phyloP scores from a whole-genome alignment of 1,140 invertebrate genomes.

The Drosophila murphyi region DNA sequence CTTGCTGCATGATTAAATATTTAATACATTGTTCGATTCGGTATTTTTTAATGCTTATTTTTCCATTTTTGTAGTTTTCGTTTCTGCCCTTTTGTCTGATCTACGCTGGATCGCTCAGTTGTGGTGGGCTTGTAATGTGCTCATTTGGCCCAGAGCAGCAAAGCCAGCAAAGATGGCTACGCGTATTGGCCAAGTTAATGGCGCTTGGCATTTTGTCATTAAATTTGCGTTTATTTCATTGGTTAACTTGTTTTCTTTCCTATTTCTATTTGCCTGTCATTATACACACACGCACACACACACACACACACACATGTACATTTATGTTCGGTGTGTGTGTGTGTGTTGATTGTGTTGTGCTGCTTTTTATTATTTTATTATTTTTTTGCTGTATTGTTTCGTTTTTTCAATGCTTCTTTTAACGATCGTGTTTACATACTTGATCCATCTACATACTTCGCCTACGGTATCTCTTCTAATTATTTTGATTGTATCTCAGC shows the following conservation, averaged over 20 bases:
- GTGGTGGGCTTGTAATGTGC: constrained; percentile 26
- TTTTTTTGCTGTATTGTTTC: constrained; percentile 66
- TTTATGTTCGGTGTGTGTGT: constrained; percentile 1
- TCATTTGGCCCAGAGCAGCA: not conserved
- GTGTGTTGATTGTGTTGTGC: constrained; percentile 4
- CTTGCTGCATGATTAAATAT: constrained; percentile 55
- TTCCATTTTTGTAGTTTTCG: constrained; percentile 73
- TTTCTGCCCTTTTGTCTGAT: constrained; percentile 46
- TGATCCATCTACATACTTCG: constrained; percentile 53
- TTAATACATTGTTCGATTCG: constrained; percentile 43
- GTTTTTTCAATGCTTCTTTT: constrained; percentile 71
- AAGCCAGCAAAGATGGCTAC: constrained; percentile 53
- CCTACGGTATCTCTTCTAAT: constrained; percentile 63
- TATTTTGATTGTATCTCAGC: constrained; percentile 47
- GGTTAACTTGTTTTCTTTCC: constrained; percentile 75
- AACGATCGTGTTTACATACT: constrained; percentile 78
- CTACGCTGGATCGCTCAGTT: constrained; percentile 10
- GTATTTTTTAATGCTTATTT: constrained; percentile 59
- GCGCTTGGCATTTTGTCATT: constrained; percentile 76
- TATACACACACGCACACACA: not conserved
- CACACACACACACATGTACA: not conserved
- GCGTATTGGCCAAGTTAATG: constrained; percentile 77
- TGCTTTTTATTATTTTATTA: constrained; percentile 13
- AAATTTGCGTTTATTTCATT: constrained; percentile 83
- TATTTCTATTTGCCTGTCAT: constrained; percentile 53